Conservation (phyloP, 1,140 invertebrate species). For the Watersipora subatra region DNA sequence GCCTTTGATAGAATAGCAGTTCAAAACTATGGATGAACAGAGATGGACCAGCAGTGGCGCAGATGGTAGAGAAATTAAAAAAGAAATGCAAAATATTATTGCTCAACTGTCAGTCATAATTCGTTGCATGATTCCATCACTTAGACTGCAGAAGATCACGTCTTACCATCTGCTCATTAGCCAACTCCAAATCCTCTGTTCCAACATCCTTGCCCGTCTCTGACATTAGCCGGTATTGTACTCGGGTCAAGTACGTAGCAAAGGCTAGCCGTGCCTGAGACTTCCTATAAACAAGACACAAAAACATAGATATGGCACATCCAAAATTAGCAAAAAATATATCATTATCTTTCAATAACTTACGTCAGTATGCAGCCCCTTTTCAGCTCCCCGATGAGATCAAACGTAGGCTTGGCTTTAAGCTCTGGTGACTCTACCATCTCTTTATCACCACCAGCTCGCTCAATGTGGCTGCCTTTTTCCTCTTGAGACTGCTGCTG, state of each 20-base stretch:
- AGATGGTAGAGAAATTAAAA: too few relatives aligned
- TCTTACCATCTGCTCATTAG: constrained; percentile 40
- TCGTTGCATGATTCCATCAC: too few relatives aligned
- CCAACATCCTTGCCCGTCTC: constrained; percentile 26
- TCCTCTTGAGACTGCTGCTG: background rate
- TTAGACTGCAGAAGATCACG: too few relatives aligned
- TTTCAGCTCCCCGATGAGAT: background rate
- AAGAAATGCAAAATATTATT: too few relatives aligned
- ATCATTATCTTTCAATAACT: too few relatives aligned
- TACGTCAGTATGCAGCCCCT: background rate
- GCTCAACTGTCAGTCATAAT: too few relatives aligned
- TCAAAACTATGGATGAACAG: too few relatives aligned
- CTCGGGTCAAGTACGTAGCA: constrained; percentile 63
- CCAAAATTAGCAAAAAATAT: too few relatives aligned
- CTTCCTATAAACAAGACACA: constrained; percentile 22
- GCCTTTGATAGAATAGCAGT: too few relatives aligned
- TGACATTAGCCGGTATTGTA: constrained; percentile 50
- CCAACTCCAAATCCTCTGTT: background rate
- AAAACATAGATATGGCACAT: too few relatives aligned
- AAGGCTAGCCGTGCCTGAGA: constrained; percentile 65
- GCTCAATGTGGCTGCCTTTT: background rate
- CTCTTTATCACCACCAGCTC: background rate
- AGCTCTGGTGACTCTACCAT: background rate
- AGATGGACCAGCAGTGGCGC: too few relatives aligned
- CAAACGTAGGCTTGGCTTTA: background rate